Percentiles rank a stretch among this genome's conserved stretches.
Conservation (phyloP, 2,113 vertebrate genomes). For the Rhinichthys klamathensis region DNA sequence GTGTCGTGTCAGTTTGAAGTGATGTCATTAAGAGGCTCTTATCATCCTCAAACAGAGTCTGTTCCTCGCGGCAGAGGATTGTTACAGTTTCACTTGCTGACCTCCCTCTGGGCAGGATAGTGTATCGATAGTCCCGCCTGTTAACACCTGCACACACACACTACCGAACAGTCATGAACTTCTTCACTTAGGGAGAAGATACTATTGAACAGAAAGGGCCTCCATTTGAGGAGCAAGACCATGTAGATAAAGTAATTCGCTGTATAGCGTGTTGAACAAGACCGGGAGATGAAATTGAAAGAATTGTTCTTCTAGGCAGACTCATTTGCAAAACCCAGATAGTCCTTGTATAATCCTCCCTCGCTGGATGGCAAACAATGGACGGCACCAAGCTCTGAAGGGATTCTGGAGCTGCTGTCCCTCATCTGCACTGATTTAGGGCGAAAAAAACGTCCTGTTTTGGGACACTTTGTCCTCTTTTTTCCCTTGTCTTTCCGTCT, state of each 20-base stretch:
- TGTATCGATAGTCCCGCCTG: constrained; percentile 28
- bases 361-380: constrained; percentile 48
- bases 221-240: constrained; percentile 22
- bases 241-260: constrained; percentile 21
- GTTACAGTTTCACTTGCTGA: neutral
- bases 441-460: constrained; percentile 22
- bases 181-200: constrained; percentile 3
- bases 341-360: constrained; percentile 50
- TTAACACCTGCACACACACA: constrained; percentile 10
- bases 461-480: constrained; percentile 37
- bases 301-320: constrained; percentile 44
- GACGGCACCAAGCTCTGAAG: constrained; percentile 43
- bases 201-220: constrained; percentile 26
- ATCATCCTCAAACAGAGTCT: constrained; percentile 24
- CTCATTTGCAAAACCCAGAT: constrained; percentile 45
- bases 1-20: constrained; percentile 5
- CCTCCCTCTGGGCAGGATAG: constrained; percentile 23
- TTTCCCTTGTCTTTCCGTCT: constrained; percentile 8
- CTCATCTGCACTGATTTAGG: constrained; percentile 42
- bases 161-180: neutral
- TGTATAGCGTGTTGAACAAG: constrained; percentile 18
- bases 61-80: neutral
- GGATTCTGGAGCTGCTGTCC: constrained; percentile 40
- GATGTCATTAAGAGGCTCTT: constrained; percentile 26
- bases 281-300: constrained; percentile 38